Conservation (phyloP, 2,888 invertebrate genomes). For the Xylocampa areola region DNA sequence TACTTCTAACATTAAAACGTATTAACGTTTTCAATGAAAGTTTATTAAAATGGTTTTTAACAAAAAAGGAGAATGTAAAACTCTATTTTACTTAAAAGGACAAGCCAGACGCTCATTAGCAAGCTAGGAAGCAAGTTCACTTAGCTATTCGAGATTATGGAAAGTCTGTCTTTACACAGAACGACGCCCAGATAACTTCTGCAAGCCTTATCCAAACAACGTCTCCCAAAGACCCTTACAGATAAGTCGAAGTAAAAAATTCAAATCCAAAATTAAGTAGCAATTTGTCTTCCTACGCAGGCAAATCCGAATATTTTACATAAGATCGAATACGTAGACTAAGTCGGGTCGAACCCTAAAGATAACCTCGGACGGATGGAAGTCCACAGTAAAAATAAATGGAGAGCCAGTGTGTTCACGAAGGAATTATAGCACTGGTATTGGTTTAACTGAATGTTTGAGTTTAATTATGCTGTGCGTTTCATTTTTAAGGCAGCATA, state of each 20-base stretch:
- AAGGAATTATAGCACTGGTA: slow-evolving; percentile 19
- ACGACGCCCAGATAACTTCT: slow-evolving; percentile 13
- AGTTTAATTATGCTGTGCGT: slow-evolving; percentile 23
- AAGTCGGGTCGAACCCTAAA: slow-evolving; percentile 36
- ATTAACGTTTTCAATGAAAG: too few species aligned
- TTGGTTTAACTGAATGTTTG: slow-evolving; percentile 12
- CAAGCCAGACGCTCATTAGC: not conserved
- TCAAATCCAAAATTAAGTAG: slow-evolving; percentile 50
- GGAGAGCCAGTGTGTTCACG: slow-evolving; percentile 15
- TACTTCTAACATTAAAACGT: too few species aligned
- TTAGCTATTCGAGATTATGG: slow-evolving; percentile 4
- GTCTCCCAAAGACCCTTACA: slow-evolving; percentile 5
- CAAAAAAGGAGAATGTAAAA: too few species aligned
- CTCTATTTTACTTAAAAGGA: not conserved
- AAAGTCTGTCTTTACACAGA: slow-evolving; percentile 19
- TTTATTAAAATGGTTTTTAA: too few species aligned
- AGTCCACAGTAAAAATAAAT: slow-evolving; percentile 46
- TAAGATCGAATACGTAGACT: slow-evolving; percentile 48
- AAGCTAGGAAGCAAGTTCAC: not conserved
- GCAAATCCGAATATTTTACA: slow-evolving; percentile 53
- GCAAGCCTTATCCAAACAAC: slow-evolving; percentile 21
- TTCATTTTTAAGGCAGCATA: slow-evolving; percentile 5
- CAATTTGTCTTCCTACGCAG: slow-evolving; percentile 52
- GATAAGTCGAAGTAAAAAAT: slow-evolving; percentile 44
- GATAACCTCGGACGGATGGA: slow-evolving; percentile 37